These are phyloP conservation scores for Pterophyllum scalare DNA, from an alignment of 2,113 vertebrate species.

Conservation along the genomic window DNA sequence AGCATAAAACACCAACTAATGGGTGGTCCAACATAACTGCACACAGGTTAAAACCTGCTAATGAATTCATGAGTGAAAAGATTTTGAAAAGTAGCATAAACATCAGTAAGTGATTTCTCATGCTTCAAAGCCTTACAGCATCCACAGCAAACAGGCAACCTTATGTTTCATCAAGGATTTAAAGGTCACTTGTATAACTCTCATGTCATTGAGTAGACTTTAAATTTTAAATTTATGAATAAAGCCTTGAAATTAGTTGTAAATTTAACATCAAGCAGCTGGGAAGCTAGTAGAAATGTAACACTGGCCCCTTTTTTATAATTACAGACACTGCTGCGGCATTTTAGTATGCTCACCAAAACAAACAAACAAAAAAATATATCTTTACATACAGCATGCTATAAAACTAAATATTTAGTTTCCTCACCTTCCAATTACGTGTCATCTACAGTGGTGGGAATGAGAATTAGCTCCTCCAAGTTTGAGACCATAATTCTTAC, in stretches of 20 bases:
- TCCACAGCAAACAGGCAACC: background rate
- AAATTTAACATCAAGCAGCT: background rate
- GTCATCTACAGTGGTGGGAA: background rate
- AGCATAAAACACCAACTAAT: background rate
- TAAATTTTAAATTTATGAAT: slow-evolving; percentile 3
- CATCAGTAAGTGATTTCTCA: slow-evolving; percentile 16
- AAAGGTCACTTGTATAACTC: slow-evolving; percentile 27
- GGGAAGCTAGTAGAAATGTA: background rate
- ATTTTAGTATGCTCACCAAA: background rate
- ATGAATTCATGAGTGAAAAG: slow-evolving; percentile 4
- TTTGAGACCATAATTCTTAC: background rate
- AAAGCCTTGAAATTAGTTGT: background rate
- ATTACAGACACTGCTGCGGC: background rate
- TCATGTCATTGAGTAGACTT: slow-evolving; percentile 9
- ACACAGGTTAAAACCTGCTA: background rate
- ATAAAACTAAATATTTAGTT: background rate
- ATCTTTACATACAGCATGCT: background rate
- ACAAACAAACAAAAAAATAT: background rate
- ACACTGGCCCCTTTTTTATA: background rate
- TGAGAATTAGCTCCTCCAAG: background rate
- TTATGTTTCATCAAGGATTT: background rate
- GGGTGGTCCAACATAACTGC: background rate
- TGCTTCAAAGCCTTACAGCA: background rate
- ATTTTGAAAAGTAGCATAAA: background rate
- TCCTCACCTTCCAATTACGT: background rate